Conservation (phyloP, 2,888 invertebrate species). For the Zygaena filipendulae region DNA sequence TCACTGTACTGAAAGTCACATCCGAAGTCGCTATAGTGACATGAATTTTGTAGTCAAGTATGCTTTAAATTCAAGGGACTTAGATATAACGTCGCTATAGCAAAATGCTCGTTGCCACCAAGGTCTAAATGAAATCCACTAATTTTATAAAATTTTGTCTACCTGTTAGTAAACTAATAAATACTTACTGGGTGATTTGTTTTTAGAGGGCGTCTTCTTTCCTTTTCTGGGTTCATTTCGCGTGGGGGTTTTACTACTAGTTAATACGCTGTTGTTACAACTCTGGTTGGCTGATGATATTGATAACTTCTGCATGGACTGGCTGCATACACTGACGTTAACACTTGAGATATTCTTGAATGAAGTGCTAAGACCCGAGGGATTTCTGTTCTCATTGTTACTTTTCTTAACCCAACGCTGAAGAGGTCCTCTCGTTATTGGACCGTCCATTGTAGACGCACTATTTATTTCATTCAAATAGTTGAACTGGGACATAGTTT, state of each 20-base stretch:
- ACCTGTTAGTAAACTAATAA: no score
- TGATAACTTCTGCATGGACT: constrained; percentile 72
- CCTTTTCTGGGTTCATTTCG: constrained; percentile 63
- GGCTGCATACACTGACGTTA: constrained; percentile 71
- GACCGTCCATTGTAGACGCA: constrained; percentile 81
- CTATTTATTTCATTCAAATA: constrained; percentile 84
- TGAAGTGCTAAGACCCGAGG: constrained; percentile 44
- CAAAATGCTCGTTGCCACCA: not conserved
- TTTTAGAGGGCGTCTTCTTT: constrained; percentile 75
- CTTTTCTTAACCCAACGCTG: constrained; percentile 85
- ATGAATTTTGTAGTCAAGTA: constrained; percentile 1
- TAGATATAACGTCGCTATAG: not conserved
- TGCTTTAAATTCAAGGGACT: not conserved
- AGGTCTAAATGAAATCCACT: not conserved
- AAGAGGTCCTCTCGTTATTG: constrained; percentile 79
- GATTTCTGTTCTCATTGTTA: constrained; percentile 69
- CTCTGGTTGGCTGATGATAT: constrained; percentile 70
- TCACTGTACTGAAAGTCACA: no score
- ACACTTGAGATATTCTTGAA: constrained; percentile 57
- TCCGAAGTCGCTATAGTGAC: not conserved
- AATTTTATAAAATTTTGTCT: no score
- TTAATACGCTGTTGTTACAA: constrained; percentile 59
- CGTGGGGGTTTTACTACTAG: constrained; percentile 68
- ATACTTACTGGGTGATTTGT: constrained; percentile 71
- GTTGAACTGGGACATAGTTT: constrained; percentile 80